Conservation (phyloP, 2,113 vertebrate species). For the Indri indri region DNA sequence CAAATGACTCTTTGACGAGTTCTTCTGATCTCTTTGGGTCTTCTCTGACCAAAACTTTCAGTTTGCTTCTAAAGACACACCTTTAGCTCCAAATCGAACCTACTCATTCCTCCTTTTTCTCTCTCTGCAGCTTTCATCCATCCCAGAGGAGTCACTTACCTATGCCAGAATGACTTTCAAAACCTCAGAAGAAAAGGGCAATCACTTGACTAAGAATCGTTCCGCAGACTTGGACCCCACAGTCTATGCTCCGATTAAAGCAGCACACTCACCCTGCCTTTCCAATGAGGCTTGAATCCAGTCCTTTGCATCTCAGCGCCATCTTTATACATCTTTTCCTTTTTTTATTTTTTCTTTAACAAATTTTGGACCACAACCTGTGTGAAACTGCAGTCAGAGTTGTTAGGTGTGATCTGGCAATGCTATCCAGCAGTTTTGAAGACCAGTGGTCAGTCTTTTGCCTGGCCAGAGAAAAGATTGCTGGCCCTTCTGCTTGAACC, state of each 20-base stretch:
- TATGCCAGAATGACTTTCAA: slow-evolving; percentile 25
- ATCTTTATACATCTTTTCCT: neutral
- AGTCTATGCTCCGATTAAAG: slow-evolving; percentile 56
- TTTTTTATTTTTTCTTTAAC: neutral
- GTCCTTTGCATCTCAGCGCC: neutral
- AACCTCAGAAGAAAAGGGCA: neutral
- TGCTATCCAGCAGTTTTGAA: neutral
- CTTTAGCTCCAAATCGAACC: neutral
- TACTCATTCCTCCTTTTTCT: neutral
- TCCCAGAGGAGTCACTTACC: neutral
- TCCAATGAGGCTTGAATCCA: neutral
- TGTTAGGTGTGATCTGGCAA: neutral
- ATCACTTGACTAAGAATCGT: neutral
- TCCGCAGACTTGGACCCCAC: neutral
- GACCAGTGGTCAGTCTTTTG: neutral
- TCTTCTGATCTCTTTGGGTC: neutral
- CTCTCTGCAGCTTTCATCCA: neutral
- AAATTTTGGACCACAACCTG: neutral
- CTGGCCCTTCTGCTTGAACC: neutral
- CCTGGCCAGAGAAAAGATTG: neutral
- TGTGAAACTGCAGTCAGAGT: neutral
- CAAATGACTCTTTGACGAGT: neutral
- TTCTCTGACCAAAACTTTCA: neutral
- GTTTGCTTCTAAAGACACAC: neutral
- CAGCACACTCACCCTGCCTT: neutral